Evolutionary conservation across 2,797 vertebrate genomes (phyloP).

Genomic region (Ptychobarbus kaznakovi): DNA sequence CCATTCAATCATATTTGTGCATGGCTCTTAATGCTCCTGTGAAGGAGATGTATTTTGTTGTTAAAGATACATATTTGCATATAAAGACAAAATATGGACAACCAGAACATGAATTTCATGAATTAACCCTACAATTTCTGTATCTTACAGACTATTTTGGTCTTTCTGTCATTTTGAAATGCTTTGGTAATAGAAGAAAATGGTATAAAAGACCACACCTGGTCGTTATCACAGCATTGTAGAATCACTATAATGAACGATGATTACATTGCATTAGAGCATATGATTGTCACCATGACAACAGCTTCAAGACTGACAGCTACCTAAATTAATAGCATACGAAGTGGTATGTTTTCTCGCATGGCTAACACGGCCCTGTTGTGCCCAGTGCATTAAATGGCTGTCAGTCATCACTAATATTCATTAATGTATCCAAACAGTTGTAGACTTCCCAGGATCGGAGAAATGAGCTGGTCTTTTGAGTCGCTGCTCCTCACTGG

Average conservation of each 20-base stretch:
- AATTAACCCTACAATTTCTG: not conserved
- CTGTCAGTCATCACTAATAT: constrained; percentile 43
- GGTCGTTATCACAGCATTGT: constrained; percentile 28
- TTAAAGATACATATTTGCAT: not conserved
- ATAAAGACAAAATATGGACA: not conserved
- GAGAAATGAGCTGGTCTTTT: constrained; percentile 57
- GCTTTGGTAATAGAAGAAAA: not conserved
- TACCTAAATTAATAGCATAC: constrained; percentile 17
- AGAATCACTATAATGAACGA: constrained; percentile 8
- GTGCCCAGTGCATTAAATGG: constrained; percentile 8
- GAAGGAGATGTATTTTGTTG: not conserved
- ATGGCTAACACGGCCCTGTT: not conserved
- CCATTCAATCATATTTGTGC: not conserved
- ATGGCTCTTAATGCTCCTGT: not conserved
- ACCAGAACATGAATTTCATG: not conserved
- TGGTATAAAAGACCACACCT: constrained; percentile 47
- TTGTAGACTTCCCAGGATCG: constrained; percentile 37
- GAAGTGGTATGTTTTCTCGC: not conserved
- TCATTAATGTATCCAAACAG: constrained; percentile 30
- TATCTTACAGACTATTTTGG: constrained; percentile 38
- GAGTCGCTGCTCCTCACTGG: constrained; percentile 21
- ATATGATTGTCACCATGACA: constrained; percentile 38
- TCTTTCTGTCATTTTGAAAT: constrained; percentile 22
- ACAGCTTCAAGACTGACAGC: constrained; percentile 38
- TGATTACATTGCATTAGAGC: constrained; percentile 21